These are phyloP conservation scores for Nephrotoma guestfalica DNA, from an alignment of 2,888 invertebrate genomes.

Conservation along the genomic window DNA sequence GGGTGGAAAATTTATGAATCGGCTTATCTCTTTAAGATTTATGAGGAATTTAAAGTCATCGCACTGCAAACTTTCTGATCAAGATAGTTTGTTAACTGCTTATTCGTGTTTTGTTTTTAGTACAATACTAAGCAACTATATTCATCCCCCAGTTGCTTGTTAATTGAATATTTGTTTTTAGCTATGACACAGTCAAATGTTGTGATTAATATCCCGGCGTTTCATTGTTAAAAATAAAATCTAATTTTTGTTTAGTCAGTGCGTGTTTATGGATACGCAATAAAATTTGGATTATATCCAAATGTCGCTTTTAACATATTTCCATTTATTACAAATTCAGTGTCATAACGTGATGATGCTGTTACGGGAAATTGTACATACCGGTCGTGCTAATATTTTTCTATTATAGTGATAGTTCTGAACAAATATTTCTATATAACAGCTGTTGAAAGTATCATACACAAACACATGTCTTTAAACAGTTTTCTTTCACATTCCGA, in stretches of 20 bases:
- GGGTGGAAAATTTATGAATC: too few relatives aligned
- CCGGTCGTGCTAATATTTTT: neutral
- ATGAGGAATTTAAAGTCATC: too few relatives aligned
- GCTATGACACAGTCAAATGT: neutral
- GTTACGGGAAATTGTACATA: neutral
- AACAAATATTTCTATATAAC: neutral
- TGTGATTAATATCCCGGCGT: neutral
- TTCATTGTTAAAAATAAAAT: neutral
- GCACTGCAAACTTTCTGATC: too few relatives aligned
- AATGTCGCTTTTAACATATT: neutral
- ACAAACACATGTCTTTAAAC: neutral
- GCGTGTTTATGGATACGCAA: neutral
- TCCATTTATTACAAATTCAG: neutral
- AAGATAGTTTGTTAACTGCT: too few relatives aligned
- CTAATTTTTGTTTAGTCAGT: neutral
- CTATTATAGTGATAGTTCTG: neutral
- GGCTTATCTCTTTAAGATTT: too few relatives aligned
- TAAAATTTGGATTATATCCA: neutral
- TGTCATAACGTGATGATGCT: neutral
- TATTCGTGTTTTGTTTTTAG: too few relatives aligned
- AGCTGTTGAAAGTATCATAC: neutral
- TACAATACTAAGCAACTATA: neutral
- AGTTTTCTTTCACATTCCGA: neutral
- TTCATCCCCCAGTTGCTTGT: too few relatives aligned
- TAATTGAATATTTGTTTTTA: neutral